A percentile compares a stretch with the other conserved stretches of the same genome.
These are phyloP conservation scores for Leucophenga montana DNA, from an alignment of 2,888 invertebrate species.

Conservation along the genomic window DNA sequence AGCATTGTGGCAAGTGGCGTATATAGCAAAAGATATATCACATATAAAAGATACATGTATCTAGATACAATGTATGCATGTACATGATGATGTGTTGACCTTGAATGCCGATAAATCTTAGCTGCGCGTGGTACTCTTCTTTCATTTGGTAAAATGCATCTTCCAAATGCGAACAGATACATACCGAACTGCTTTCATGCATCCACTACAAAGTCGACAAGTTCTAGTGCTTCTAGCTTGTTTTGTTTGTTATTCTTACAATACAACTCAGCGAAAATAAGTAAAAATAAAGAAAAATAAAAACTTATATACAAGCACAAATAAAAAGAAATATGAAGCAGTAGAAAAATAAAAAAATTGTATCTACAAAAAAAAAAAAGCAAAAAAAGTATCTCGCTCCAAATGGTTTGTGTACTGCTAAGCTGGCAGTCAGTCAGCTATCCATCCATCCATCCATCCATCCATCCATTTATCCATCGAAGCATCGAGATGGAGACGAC, in stretches of 20 bases:
- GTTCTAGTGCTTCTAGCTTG: conserved; percentile 1
- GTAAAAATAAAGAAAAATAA: not conserved
- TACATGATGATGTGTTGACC: conserved; percentile 9
- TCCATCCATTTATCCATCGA: conserved; percentile 1
- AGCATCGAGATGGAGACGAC: not conserved
- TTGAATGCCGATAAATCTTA: conserved; percentile 23
- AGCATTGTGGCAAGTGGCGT: conserved; percentile 17
- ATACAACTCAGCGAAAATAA: not conserved
- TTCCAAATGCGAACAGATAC: not conserved
- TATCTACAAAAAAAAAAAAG: not conserved
- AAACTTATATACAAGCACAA: not conserved
- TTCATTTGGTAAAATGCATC: conserved; percentile 14
- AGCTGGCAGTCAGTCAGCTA: conserved; percentile 4
- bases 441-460: conserved; percentile 9
- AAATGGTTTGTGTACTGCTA: conserved; percentile 12
- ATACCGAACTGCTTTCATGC: too few relatives aligned
- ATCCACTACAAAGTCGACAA: not conserved
- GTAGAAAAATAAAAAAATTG: not conserved
- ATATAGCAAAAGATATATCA: conserved; percentile 5
- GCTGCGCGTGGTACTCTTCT: not conserved
- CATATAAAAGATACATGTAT: not conserved
- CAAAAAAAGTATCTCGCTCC: conserved; percentile 16
- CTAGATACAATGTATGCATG: not conserved
- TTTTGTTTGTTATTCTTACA: conserved; percentile 12
- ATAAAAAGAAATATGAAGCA: not conserved